Conservation (phyloP, 2,888 invertebrate genomes). For the Pherbina coryleti region DNA sequence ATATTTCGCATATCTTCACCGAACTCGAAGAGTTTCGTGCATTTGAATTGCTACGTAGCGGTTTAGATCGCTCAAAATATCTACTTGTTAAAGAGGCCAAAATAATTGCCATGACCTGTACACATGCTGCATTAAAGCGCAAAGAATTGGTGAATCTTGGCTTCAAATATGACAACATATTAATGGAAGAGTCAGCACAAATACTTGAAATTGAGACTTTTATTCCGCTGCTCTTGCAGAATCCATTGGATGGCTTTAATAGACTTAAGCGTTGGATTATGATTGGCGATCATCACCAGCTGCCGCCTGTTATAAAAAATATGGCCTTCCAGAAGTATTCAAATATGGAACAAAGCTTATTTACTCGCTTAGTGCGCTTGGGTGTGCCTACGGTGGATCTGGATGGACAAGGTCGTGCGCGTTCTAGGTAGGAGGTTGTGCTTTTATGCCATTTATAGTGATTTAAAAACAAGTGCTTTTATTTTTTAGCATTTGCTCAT, state of each 20-base stretch:
- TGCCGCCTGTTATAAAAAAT: slow-evolving; percentile 99
- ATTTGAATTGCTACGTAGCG: slow-evolving; percentile 95
- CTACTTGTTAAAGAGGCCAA: slow-evolving; percentile 98
- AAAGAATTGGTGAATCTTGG: slow-evolving; percentile 95
- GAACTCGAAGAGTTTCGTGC: slow-evolving; percentile 98
- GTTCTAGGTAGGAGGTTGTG: slow-evolving; percentile 71
- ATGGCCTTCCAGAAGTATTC: slow-evolving; percentile 99
- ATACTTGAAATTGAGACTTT: slow-evolving; percentile 99
- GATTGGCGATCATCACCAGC: slow-evolving; percentile 99
- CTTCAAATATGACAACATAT: slow-evolving; percentile 97
- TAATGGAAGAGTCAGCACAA: slow-evolving; percentile 99
- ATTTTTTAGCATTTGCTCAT: slow-evolving; percentile 81
- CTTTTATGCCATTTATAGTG: background rate
- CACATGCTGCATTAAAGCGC: slow-evolving; percentile 97
- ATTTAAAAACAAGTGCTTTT: background rate
- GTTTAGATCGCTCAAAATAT: slow-evolving; percentile 95
- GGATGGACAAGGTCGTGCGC: slow-evolving; percentile 96
- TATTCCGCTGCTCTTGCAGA: slow-evolving; percentile 97
- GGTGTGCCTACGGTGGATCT: slow-evolving; percentile 98
- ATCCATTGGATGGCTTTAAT: slow-evolving; percentile 96
- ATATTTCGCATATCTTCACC: slow-evolving; percentile 94
- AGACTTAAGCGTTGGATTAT: slow-evolving; percentile 99
- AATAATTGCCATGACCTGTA: slow-evolving; percentile 99
- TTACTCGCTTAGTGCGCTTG: slow-evolving; percentile 94
- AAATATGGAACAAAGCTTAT: slow-evolving; percentile 99